Evolutionary conservation across 2,113 vertebrate species (phyloP).

Genomic region (Phalacrocorax aristotelis): DNA sequence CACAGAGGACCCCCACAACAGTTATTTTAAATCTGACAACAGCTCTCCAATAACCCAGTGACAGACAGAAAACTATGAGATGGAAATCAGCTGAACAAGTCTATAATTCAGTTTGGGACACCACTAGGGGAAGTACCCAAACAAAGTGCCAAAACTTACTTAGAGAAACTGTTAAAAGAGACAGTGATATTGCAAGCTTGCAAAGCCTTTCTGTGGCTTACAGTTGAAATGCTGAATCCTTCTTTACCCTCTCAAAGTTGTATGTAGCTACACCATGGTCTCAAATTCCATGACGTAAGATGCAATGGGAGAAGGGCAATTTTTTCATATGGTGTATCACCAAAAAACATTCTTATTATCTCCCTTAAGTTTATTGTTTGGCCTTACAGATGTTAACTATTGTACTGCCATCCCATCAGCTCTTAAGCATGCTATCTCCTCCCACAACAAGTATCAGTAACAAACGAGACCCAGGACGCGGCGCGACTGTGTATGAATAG

Average conservation of each 20-base stretch:
- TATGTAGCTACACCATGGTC: background rate
- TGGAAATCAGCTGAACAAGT: background rate
- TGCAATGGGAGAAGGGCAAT: background rate
- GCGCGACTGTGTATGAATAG: background rate
- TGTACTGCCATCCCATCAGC: background rate
- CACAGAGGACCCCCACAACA: background rate
- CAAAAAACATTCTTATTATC: background rate
- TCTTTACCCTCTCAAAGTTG: background rate
- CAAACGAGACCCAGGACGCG: rapidly evolving
- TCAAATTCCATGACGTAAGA: background rate
- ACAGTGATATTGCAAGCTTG: background rate
- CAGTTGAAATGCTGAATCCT: background rate
- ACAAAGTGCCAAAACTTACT: background rate
- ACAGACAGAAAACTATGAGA: background rate
- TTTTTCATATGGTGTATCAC: background rate
- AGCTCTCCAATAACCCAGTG: background rate
- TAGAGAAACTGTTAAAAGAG: background rate
- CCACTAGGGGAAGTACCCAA: background rate
- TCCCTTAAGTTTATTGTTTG: background rate
- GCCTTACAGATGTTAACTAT: background rate
- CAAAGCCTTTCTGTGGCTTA: background rate
- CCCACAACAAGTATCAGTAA: background rate
- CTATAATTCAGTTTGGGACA: background rate
- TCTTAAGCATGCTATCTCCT: background rate
- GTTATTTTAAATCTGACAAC: constrained; percentile 12